Conservation (phyloP, 2,113 vertebrate species). For the Sinocyclocheilus anophthalmus region DNA sequence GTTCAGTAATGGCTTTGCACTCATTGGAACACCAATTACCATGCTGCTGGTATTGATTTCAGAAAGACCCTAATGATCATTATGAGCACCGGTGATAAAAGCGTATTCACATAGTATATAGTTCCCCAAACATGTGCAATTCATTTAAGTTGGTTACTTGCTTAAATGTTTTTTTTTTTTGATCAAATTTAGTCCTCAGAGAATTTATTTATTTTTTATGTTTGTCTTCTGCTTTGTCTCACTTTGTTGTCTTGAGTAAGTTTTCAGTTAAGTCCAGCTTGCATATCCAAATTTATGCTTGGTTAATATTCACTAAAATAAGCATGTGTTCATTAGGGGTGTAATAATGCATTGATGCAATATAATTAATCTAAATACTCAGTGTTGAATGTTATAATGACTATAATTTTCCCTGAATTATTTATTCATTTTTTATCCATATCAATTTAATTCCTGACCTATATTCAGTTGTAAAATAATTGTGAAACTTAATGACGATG, state of each 20-base stretch:
- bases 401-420: neutral
- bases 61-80: constrained; percentile 49
- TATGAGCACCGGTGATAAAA: too few species aligned
- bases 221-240: neutral
- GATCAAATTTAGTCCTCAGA: constrained; percentile 10
- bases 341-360: neutral
- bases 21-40: constrained; percentile 60
- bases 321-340: neutral
- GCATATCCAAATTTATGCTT: neutral
- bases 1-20: constrained; percentile 56
- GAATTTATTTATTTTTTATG: neutral
- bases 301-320: constrained; percentile 10
- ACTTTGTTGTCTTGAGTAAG: neutral
- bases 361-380: neutral
- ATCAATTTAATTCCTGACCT: neutral
- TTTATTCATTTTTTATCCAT: neutral
- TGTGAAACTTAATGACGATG: neutral
- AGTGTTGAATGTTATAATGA: neutral
- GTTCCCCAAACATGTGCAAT: constrained; percentile 53
- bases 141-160: constrained; percentile 55
- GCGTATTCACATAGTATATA: too few species aligned
- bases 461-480: neutral
- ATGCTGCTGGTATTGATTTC: constrained; percentile 57
- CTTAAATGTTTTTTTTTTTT: constrained; percentile 41
- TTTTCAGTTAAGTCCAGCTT: neutral